These are phyloP conservation scores for Sciurus vulgaris DNA, from an alignment of 2,797 vertebrate genomes.

Conservation along the genomic window DNA sequence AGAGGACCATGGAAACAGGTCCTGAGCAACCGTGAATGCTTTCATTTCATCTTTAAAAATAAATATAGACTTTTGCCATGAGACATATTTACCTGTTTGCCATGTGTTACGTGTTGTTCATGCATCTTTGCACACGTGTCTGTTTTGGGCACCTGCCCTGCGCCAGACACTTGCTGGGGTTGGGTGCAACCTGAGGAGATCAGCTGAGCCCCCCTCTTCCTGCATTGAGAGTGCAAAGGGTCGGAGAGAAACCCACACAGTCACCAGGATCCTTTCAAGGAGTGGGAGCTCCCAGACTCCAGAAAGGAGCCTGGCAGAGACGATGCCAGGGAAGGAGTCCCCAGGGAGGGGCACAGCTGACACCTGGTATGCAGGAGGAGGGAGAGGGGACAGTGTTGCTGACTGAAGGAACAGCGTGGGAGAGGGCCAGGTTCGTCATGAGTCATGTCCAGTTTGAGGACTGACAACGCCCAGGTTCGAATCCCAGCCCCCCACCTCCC, in stretches of 20 bases:
- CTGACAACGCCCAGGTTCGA: not conserved
- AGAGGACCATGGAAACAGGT: not conserved
- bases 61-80: too few species aligned
- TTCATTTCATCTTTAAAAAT: not conserved
- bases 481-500: not conserved
- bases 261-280: rapidly evolving
- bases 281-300: rapidly evolving
- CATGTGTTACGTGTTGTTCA: too few species aligned
- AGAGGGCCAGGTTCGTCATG: not conserved
- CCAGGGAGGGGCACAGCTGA: not conserved
- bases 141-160: not conserved
- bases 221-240: rapidly evolving
- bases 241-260: not conserved
- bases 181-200: not conserved
- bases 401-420: not conserved
- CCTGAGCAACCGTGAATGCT: not conserved
- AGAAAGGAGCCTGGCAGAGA: not conserved
- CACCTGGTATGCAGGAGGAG: rapidly evolving
- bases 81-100: too few species aligned
- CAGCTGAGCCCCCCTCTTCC: rapidly evolving
- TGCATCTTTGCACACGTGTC: too few species aligned
- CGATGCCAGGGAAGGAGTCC: not conserved
- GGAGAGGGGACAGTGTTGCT: not conserved
- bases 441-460: rapidly evolving
- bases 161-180: rapidly evolving